Base-by-base conservation (phyloP, 2,888 invertebrate genomes). In the Flabesymbios commensalis region DNA sequence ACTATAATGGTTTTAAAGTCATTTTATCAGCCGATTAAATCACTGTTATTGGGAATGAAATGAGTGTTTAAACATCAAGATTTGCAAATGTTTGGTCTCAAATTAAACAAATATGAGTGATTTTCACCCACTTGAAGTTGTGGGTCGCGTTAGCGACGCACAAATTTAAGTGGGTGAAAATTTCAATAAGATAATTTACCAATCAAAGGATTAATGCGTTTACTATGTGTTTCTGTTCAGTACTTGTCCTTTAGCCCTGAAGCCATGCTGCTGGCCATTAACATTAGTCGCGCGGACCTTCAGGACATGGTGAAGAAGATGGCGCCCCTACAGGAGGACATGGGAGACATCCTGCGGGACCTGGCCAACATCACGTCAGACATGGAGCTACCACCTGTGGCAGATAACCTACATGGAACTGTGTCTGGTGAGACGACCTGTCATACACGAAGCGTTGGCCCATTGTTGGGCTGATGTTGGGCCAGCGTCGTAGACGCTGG, bases 81-180 rank as follows among this genome's bases (percentile, higher is more conserved):
- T n/a, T n/a, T n/a, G n/a, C n/a, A n/a, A n/a, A n/a, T n/a, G n/a
- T n/a, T n/a, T n/a, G n/a, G n/a, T n/a, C n/a, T n/a, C n/a, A n/a
- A n/a, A n/a, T n/a, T n/a, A n/a, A n/a, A n/a, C n/a, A n/a, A n/a
- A n/a, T n/a, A n/a, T n/a, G n/a, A n/a, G n/a, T n/a, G n/a, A n/a
- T n/a, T n/a, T n/a, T n/a, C n/a, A n/a, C n/a, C n/a, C n/a, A n/a
- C n/a, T n/a, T n/a, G n/a, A n/a, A n/a, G n/a, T n/a, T n/a, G n/a
- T n/a, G n/a, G n/a, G n/a, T n/a, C n/a, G n/a, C n/a, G n/a, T n/a
- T n/a, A n/a, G n/a, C n/a, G n/a, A n/a, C n/a, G n/a, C n/a, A n/a
- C 75, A 77, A 3, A 71, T 72, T 59, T 69, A 72, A 60, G 78
- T 78, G 59, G 57, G 68, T 58, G 5, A 2, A n/a, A 28, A 43